Evolutionary conservation across 1,140 invertebrate species (phyloP).

Genomic region (Hypothenemus hampei): DNA sequence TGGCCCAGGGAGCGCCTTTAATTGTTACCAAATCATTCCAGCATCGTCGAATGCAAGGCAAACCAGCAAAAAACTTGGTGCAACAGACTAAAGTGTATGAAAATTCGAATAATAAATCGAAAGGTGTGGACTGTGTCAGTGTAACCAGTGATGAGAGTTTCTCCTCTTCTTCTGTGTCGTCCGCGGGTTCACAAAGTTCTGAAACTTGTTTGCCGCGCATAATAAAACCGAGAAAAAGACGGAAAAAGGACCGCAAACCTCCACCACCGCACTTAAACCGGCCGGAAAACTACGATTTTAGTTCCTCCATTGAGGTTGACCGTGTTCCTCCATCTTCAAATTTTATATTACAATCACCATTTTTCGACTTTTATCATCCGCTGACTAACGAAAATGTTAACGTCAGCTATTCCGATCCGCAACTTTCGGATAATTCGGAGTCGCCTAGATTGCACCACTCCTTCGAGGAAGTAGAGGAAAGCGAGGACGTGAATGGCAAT

Average conservation of each 20-base stretch:
- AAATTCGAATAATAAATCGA: conserved; percentile 41
- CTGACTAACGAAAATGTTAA: conserved; percentile 18
- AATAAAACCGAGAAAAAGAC: conserved; percentile 80
- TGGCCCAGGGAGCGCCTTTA: conserved; percentile 71
- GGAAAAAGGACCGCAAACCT: conserved; percentile 83
- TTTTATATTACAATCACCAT: too few relatives aligned
- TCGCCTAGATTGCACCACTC: conserved; percentile 42
- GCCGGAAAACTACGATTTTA: conserved; percentile 34
- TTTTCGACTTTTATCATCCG: conserved; percentile 32
- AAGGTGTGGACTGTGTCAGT: conserved; percentile 58
- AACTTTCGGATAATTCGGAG: conserved; percentile 30
- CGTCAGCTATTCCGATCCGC: background rate
- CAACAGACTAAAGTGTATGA: conserved; percentile 23
- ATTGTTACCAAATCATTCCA: conserved; percentile 56
- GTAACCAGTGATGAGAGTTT: conserved; percentile 69
- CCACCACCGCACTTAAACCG: conserved; percentile 42
- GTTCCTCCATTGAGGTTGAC: too few relatives aligned
- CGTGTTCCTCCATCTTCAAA: background rate
- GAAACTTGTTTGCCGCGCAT: conserved; percentile 78
- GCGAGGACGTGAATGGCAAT: conserved; percentile 40
- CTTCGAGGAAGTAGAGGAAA: conserved; percentile 46
- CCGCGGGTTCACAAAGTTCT: conserved; percentile 62
- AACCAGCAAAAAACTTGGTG: conserved; percentile 3
- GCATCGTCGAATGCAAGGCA: conserved; percentile 37
- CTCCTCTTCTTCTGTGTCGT: too few relatives aligned